Base-by-base conservation (phyloP, 2,797 vertebrate species). In the Enteromius mattozi region DNA sequence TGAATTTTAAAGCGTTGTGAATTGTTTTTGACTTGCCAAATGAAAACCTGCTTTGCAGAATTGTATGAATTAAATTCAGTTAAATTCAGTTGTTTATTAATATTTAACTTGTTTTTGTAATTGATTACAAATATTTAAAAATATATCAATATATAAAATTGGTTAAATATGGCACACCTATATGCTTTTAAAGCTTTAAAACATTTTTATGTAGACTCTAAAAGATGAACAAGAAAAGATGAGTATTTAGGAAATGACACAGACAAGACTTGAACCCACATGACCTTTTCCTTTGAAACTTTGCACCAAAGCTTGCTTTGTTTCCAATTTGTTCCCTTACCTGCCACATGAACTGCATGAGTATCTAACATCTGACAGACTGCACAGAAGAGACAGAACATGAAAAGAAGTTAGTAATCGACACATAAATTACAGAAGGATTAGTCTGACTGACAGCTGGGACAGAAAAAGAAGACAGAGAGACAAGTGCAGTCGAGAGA, bases 321-420 rank as follows among this genome's bases (percentile, higher is more conserved):
- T 63, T 66, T 51, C 21, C 33, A 63, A 33, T 24, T 65, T 45
- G 68, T 27, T 51, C 82, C 33, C 85, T 95, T 94, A 97, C 93
- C 94, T 96, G 92, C 91, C 92, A 92, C 93, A 93, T 94, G 92
- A 88, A 83, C 94, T 86, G 86, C 92, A 87, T 84, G 88, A 85
- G 87, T 91, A 88, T 84, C 90, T 89, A 88, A 92, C 89, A 83
- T 96, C 94, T 87, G 93, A 92, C 90, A 91, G 91, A 94, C 93
- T 96, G 92, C 89, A 93, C 90, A 93, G 84, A 82, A 83, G 74
- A 83, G 56, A 89, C 89, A 93, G 79, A 85, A 90, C 88, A 80
- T 85, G 49, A 61, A 54, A 81, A 30, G 86, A 75, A 75, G 85
- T 87, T 21, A 82, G 80, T 71, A 87, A 54, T 49, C 56, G 45